These are phyloP conservation scores for Bombus consobrinus DNA, from an alignment of 1,140 invertebrate species.

Conservation along the genomic window DNA sequence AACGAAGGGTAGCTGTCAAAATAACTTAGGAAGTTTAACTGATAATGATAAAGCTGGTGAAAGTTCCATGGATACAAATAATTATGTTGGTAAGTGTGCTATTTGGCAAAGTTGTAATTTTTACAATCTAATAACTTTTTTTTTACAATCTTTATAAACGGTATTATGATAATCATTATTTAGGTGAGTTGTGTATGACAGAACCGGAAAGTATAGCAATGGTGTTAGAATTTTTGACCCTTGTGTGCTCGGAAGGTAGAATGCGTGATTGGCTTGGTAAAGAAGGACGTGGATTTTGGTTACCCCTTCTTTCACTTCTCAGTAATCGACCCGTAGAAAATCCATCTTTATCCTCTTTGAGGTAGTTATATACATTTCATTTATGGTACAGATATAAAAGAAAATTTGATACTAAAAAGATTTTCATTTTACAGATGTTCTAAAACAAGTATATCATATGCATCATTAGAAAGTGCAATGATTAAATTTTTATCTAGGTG, in stretches of 20 bases:
- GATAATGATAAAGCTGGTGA: conserved; percentile 82
- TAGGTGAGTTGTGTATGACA: conserved; percentile 77
- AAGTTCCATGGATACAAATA: conserved; percentile 58
- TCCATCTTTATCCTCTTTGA: conserved; percentile 80
- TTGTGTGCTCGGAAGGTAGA: conserved; percentile 89
- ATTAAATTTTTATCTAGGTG: conserved; percentile 90
- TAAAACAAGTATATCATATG: conserved; percentile 81
- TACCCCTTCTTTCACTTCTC: conserved; percentile 89
- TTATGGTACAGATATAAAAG: background rate
- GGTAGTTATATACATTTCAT: conserved; percentile 69
- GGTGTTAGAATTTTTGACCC: conserved; percentile 91
- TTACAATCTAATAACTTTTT: background rate
- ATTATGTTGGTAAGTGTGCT: conserved; percentile 38
- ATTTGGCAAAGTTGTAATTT: background rate
- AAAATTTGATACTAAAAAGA: background rate
- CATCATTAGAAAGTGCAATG: conserved; percentile 88
- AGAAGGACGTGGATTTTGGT: conserved; percentile 92
- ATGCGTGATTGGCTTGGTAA: conserved; percentile 94
- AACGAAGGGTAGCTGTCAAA: conserved; percentile 46
- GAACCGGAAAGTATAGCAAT: conserved; percentile 84
- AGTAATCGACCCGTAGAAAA: conserved; percentile 84
- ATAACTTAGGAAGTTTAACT: conserved; percentile 70
- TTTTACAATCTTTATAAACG: background rate
- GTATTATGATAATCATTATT: conserved; percentile 5
- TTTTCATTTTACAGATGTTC: conserved; percentile 73